A percentile compares a stretch with the other conserved stretches of the same genome.
phyloP scores from a whole-genome alignment of 2,113 vertebrate genomes.

The Nothocercus nigrocapillus region DNA sequence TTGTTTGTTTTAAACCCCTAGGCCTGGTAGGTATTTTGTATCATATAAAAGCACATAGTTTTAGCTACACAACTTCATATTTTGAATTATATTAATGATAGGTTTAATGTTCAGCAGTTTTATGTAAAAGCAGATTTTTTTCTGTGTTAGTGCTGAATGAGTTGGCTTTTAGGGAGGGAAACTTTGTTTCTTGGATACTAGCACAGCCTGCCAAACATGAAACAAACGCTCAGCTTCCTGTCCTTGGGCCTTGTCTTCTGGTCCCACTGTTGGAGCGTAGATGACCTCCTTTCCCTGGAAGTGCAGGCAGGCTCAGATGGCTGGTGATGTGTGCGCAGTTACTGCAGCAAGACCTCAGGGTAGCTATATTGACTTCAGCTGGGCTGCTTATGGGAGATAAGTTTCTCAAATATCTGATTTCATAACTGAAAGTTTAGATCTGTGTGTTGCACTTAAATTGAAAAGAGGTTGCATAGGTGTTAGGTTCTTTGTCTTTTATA shows the following conservation, averaged over 20 bases:
- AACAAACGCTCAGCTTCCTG: not conserved
- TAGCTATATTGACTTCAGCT: not conserved
- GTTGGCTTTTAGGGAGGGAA: not conserved
- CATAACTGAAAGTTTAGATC: not conserved
- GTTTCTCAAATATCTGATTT: not conserved
- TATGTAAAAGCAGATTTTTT: not conserved
- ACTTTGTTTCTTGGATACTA: not conserved
- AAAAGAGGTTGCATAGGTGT: not conserved
- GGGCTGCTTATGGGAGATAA: not conserved
- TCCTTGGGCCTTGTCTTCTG: not conserved
- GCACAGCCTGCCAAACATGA: not conserved
- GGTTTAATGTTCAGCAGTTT: not conserved
- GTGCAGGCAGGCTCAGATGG: rapidly evolving
- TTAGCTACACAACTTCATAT: not conserved
- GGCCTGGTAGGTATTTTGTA: not conserved
- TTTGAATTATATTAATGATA: not conserved
- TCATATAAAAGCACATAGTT: not conserved
- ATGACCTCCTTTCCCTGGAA: not conserved
- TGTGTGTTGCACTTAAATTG: not conserved
- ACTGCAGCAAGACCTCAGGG: not conserved
- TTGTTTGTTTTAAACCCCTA: not conserved
- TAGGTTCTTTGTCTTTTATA: not conserved
- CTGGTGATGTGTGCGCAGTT: not conserved
- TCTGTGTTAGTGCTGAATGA: not conserved
- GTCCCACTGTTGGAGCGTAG: not conserved